phyloP scores from a whole-genome alignment of 2,113 vertebrate genomes.

The Ramphastos sulfuratus region DNA sequence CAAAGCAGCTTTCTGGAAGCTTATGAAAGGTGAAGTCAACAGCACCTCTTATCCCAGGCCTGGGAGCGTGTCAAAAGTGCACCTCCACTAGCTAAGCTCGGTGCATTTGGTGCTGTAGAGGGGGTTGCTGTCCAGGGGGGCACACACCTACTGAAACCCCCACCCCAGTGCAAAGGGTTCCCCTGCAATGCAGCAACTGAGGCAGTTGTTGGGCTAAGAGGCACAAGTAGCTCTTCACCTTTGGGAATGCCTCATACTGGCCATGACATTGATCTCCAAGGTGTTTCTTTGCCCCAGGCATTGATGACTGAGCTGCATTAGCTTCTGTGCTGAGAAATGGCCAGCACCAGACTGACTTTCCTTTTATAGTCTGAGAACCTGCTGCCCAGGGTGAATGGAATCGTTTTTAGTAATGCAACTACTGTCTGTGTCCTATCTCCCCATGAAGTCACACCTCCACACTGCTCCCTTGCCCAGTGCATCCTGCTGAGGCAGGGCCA shows the following conservation, averaged over 20 bases:
- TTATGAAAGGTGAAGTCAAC: background rate
- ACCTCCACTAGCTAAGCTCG: background rate
- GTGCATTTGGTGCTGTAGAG: background rate
- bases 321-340: background rate
- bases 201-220: background rate
- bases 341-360: background rate
- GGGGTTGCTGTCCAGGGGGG: background rate
- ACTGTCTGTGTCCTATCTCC: conserved; percentile 9
- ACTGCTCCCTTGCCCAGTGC: background rate
- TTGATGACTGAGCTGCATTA: background rate
- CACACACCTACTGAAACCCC: background rate
- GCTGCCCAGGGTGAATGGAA: conserved; percentile 25
- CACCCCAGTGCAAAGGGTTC: background rate
- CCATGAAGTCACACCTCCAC: background rate
- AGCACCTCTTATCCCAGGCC: background rate
- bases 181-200: background rate
- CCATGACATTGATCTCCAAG: background rate
- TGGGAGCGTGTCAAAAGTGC: background rate
- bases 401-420: conserved; percentile 20
- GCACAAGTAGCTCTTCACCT: background rate
- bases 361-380: background rate
- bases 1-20: background rate
- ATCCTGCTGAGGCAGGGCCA: conserved; percentile 19
- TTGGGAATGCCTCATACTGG: background rate
- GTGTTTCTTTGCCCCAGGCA: background rate